Conservation (phyloP, 92 coral and sea anemone genomes). For the Pocillopora meandrina region DNA sequence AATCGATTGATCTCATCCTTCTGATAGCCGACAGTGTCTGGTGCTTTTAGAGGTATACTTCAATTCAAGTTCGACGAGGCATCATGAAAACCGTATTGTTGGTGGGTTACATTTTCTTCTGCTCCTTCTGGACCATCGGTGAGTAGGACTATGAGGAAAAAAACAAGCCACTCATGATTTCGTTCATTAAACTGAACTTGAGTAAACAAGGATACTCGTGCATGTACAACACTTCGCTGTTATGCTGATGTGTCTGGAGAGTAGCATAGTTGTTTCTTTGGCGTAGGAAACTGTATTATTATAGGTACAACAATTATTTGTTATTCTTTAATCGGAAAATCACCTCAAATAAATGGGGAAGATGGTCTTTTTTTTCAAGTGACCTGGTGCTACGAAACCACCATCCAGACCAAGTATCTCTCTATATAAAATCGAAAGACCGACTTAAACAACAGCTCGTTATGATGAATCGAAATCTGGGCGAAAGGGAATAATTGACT, state of each 20-base stretch:
- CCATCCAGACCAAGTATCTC: neutral
- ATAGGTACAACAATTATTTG: neutral
- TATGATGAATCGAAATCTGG: neutral
- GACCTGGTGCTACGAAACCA: neutral
- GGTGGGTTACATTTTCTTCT: neutral
- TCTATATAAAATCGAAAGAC: neutral
- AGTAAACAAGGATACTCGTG: neutral
- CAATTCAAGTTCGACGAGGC: neutral
- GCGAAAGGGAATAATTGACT: neutral
- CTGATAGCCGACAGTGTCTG: neutral
- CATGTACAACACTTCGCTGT: neutral
- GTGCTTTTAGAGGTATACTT: neutral
- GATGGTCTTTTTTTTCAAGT: neutral
- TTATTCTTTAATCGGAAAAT: neutral
- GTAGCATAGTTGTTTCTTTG: neutral
- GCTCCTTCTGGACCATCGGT: neutral
- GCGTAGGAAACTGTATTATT: neutral
- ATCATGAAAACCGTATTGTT: conserved; percentile 1
- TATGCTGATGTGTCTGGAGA: no score
- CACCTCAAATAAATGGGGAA: neutral
- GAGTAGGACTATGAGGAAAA: neutral
- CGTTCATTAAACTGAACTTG: neutral
- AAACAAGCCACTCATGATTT: neutral
- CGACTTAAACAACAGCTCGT: neutral
- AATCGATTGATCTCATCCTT: no score